These are phyloP conservation scores for Lithobates pipiens DNA, from an alignment of 2,797 vertebrate species.

Conservation along the genomic window DNA sequence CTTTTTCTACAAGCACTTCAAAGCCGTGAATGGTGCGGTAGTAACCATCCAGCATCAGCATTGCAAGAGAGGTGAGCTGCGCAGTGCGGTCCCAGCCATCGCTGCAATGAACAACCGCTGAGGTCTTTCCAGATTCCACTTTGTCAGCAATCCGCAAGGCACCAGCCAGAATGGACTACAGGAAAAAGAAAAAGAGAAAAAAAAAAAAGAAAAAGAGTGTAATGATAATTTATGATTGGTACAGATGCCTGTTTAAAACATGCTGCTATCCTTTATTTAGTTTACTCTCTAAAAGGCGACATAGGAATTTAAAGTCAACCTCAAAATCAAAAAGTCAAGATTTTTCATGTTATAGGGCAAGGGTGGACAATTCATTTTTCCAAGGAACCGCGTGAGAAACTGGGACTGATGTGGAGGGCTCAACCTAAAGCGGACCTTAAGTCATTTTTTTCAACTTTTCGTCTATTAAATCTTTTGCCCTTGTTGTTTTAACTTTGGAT, in stretches of 20 bases:
- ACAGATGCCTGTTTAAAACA: not conserved
- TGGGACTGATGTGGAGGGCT: too few species aligned
- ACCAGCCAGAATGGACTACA: conserved; percentile 90
- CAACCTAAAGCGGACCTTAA: too few species aligned
- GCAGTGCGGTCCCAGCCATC: conserved; percentile 96
- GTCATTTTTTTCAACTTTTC: too few species aligned
- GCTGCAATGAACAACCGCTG: conserved; percentile 95
- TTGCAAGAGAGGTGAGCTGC: conserved; percentile 92
- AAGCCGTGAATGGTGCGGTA: conserved; percentile 92
- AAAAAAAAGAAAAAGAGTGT: too few species aligned
- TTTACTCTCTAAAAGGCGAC: not conserved
- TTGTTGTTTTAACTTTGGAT: too few species aligned
- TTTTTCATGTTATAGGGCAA: not conserved
- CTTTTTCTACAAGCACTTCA: conserved; percentile 93
- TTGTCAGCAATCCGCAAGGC: conserved; percentile 95
- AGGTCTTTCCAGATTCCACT: conserved; percentile 95
- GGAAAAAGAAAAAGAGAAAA: too few species aligned
- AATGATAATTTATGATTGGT: not conserved
- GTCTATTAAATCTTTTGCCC: too few species aligned
- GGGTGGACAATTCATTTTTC: too few species aligned
- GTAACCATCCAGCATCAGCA: conserved; percentile 94
- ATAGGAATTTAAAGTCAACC: not conserved
- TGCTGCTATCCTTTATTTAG: not conserved
- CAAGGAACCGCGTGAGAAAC: too few species aligned
- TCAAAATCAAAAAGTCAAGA: not conserved